Evolutionary conservation across 2,797 vertebrate genomes (phyloP), one percentile per base, ranked within the genome.

Genomic region (Gambusia yucatana): DNA sequence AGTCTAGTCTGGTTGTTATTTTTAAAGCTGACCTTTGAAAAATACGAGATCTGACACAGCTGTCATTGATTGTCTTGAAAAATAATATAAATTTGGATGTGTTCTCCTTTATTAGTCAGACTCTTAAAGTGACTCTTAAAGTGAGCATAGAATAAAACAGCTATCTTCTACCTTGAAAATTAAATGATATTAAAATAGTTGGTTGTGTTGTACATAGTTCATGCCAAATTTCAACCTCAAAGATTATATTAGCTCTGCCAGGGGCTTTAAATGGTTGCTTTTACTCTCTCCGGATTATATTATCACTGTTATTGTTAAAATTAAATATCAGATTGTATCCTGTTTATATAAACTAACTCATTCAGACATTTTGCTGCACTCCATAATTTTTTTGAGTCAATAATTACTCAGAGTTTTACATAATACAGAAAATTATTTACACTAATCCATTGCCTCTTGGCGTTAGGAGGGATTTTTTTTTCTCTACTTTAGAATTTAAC

Each of bases 341-440:
- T 81, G 76, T 82, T 82, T 72, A 47, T 25, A 33, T 55, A 8
- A 25, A 36, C 39, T 59, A 87, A 75, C 71, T 47, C 50, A 75
- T 48, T 36, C 16, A 44, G 28, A 44, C 48, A 36, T 47, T 70
- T 48, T 1, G 28, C 41, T 74, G 41, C 28, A 61, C 69, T 78
- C 70, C 75, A 43, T 46, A 25, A 2, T 36, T 69, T 73, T 76
- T 7, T 9, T 43, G 39, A 77, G 22, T 72, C 36, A 41, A 77
- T 13, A 59, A 59, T 30, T 30, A 59, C 57, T 6, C 57, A 16
- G 57, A 59, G 13, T 61, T 61, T 33, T 61, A 61, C 28, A 57
- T 61, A 61, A 61, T 16, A 33, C 13, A 61, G 6, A 33, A 61
- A 61, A 61, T 14, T 33, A 30, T 28, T 6, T 61, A 2, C 0